Percentiles rank a stretch among this genome's conserved stretches.
Conservation (phyloP, 2,113 vertebrate species). For the Morone chrysops region DNA sequence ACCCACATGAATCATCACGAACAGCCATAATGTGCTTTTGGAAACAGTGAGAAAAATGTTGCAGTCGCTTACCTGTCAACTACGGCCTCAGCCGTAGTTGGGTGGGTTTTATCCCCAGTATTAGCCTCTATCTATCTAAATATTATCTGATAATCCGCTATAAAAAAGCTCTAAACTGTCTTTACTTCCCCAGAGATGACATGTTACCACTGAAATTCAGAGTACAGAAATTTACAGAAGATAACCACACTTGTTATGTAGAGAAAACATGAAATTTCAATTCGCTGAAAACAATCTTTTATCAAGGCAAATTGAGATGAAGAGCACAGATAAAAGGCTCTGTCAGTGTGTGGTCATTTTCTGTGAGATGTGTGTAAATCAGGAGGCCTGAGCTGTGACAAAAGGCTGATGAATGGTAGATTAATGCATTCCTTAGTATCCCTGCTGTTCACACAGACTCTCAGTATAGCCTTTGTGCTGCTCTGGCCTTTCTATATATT, state of each 20-base stretch:
- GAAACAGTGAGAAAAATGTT: not conserved
- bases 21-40: not conserved
- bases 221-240: conserved; percentile 13
- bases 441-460: conserved; percentile 51
- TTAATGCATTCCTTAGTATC: conserved; percentile 64
- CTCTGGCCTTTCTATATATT: conserved; percentile 39
- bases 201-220: not conserved
- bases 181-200: not conserved
- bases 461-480: conserved; percentile 58
- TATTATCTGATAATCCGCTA: conserved; percentile 16
- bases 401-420: conserved; percentile 63
- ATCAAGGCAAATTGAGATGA: conserved; percentile 31
- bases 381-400: conserved; percentile 53
- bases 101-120: conserved; percentile 1
- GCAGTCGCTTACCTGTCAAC: not conserved
- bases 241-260: conserved; percentile 5
- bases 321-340: conserved; percentile 5
- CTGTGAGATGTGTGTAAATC: conserved; percentile 54
- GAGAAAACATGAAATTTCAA: conserved; percentile 9
- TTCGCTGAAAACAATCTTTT: not conserved
- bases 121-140: not conserved
- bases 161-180: not conserved
- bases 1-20: conserved; percentile 13
- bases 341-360: conserved; percentile 40
- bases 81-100: not conserved